phyloP scores from a whole-genome alignment of 2,888 invertebrate genomes.

The Hybos culiciformis region DNA sequence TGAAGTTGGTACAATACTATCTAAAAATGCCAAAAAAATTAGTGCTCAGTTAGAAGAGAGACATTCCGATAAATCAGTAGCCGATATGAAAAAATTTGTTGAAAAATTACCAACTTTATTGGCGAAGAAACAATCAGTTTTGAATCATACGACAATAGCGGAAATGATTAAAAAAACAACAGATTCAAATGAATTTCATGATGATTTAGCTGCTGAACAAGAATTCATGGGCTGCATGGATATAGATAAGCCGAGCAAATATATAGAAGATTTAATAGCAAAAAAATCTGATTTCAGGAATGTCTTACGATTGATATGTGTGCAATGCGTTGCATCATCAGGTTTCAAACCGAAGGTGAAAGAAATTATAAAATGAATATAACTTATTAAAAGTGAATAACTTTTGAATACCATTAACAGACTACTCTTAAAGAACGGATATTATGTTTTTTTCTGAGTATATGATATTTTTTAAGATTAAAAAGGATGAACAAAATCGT shows the following conservation, averaged over 20 bases:
- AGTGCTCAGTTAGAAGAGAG: conserved; percentile 74
- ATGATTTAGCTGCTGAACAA: conserved; percentile 72
- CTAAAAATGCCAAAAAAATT: conserved; percentile 74
- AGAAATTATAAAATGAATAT: too few relatives aligned
- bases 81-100: conserved; percentile 89
- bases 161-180: conserved; percentile 80
- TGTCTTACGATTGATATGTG: conserved; percentile 77
- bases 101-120: conserved; percentile 76
- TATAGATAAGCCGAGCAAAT: conserved; percentile 74
- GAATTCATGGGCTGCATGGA: conserved; percentile 86
- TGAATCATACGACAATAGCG: conserved; percentile 81
- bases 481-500: too few relatives aligned
- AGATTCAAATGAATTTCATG: conserved; percentile 61
- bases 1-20: conserved; percentile 70
- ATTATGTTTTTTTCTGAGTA: too few relatives aligned
- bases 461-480: too few relatives aligned
- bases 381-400: too few relatives aligned
- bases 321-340: conserved; percentile 84
- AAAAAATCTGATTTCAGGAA: conserved; percentile 67
- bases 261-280: conserved; percentile 86
- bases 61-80: conserved; percentile 77
- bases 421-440: too few relatives aligned
- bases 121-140: conserved; percentile 73
- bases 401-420: too few relatives aligned
- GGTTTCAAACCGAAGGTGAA: conserved; percentile 79